Base-by-base conservation (phyloP, 2,797 vertebrate genomes). In the Morelia viridis region DNA sequence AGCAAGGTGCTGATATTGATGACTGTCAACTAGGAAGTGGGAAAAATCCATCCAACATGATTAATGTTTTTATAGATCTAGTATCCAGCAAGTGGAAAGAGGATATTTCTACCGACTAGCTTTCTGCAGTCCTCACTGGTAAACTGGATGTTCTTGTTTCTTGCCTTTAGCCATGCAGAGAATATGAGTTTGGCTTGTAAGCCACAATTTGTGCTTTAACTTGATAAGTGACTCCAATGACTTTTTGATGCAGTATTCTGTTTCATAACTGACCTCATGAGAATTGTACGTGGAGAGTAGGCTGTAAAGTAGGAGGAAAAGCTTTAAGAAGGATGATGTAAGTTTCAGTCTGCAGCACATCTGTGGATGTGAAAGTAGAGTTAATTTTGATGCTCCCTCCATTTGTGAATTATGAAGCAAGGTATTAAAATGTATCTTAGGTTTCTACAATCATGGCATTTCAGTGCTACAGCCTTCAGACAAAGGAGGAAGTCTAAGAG, bases 261-360 rank as follows among this genome's bases (percentile, higher is more conserved):
- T 80, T 80, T 80, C 46, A 80, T 46, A 80, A 35, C 17, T 80
- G 3, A 1, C 24, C 35, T 46, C 4, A 8, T 11, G 35, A 80
- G 71, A 80, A 80, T 80, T 46, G 71, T 80, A 46, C 24, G 10
- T 80, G 71, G 71, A 80, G 57, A 85, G 15, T 41, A 68, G 46
- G 17, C 58, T 17, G 3, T 28, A 26, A 46, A 71, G 26, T 12
- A 58, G 13, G 22, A 84, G 12, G 35, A 41, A 58, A 31, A 60
- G 22, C 26, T 46, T 17, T 58, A 91, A 53, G 22, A 57, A 62
- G 64, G 26, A 84, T 85, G n/a, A 56, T 71, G 11, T 56, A 24
- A 8, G 31, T 76, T 93, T 84, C 88, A 71, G 60, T 80, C 46
- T 92, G 87, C 35, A 92, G 68, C 22, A 71, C 58, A 28, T 50